Percentiles rank a stretch among this genome's conserved stretches.
Conservation (phyloP, 2,888 invertebrate genomes). For the Pristionchus arcanus region DNA sequence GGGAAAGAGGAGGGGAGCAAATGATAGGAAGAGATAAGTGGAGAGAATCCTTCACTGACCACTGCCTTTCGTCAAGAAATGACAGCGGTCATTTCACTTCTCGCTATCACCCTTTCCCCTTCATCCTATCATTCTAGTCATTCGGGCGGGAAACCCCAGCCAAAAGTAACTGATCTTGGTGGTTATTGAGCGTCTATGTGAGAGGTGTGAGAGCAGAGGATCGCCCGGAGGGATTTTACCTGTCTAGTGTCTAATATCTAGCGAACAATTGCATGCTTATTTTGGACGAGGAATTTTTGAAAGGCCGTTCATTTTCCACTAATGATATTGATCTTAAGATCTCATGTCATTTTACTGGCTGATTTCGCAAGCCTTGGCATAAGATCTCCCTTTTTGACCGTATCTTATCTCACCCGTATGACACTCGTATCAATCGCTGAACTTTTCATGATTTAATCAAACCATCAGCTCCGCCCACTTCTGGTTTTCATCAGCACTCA, state of each 20-base stretch:
- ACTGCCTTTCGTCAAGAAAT: slow-evolving; percentile 9
- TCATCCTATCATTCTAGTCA: background rate
- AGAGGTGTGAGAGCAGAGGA: background rate
- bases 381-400: background rate
- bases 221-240: background rate
- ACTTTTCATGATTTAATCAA: slow-evolving; percentile 12
- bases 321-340: no score
- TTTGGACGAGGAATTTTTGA: no score
- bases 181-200: background rate
- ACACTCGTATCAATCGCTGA: background rate
- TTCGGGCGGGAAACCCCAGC: background rate
- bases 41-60: slow-evolving; percentile 16
- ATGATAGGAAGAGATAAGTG: slow-evolving; percentile 15
- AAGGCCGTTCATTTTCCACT: no score
- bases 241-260: no score
- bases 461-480: background rate
- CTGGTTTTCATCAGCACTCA: background rate
- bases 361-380: background rate
- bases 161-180: background rate
- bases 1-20: background rate
- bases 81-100: slow-evolving; percentile 31
- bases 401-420: background rate
- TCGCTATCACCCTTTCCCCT: background rate
- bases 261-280: no score
- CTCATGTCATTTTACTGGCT: background rate